A percentile compares a stretch with the other conserved stretches of the same genome.
Evolutionary conservation across 1,140 invertebrate genomes (phyloP).

Genomic region (Thalassaphorura encarpata): DNA sequence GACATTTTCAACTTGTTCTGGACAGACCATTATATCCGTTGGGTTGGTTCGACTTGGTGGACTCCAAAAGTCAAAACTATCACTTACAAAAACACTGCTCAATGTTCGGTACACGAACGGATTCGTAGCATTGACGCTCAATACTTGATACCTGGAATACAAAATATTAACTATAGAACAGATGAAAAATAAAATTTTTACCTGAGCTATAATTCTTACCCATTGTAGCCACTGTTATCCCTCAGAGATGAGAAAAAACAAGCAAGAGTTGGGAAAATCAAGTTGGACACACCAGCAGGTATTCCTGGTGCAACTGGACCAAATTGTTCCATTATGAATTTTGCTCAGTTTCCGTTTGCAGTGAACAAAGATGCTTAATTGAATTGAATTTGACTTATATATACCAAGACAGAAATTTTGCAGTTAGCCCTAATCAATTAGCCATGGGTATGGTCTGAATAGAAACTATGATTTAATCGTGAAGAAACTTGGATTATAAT

Average conservation of each 20-base stretch:
- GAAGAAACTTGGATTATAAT: too few species aligned
- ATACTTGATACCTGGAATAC: slow-evolving; percentile 15
- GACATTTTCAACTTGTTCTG: slow-evolving; percentile 16
- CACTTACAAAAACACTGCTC: slow-evolving; percentile 12
- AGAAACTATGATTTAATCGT: too few species aligned
- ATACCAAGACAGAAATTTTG: too few species aligned
- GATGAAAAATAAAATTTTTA: background rate
- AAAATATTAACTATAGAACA: background rate
- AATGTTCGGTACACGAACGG: slow-evolving; percentile 2
- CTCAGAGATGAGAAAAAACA: slow-evolving; percentile 22
- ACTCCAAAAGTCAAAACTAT: slow-evolving; percentile 22
- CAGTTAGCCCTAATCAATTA: too few species aligned
- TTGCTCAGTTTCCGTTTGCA: too few species aligned
- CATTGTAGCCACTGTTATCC: slow-evolving; percentile 9
- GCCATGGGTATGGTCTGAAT: too few species aligned
- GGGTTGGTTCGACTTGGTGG: slow-evolving; percentile 12
- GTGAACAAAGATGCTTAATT: too few species aligned
- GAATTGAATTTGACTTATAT: too few species aligned
- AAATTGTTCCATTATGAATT: too few species aligned
- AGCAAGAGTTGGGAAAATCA: slow-evolving; percentile 16
- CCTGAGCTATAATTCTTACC: background rate
- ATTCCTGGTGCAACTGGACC: too few species aligned
- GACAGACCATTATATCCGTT: slow-evolving; percentile 23
- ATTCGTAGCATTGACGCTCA: slow-evolving; percentile 12
- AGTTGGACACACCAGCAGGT: too few species aligned